These are phyloP conservation scores for Vulpes ferrilata DNA, from an alignment of 2,113 vertebrate species.

Conservation along the genomic window DNA sequence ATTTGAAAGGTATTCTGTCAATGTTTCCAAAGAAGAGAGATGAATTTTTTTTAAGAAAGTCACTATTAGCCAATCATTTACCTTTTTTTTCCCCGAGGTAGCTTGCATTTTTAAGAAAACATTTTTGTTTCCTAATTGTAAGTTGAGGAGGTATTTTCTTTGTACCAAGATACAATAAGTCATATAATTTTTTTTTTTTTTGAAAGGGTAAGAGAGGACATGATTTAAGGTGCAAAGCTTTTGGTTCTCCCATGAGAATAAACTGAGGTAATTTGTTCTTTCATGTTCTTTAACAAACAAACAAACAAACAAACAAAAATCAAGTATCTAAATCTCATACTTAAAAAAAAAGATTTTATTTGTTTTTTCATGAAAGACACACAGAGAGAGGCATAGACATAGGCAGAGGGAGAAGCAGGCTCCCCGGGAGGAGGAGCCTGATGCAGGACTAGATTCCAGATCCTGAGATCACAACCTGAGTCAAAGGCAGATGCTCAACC, in stretches of 20 bases:
- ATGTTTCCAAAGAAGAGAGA: neutral
- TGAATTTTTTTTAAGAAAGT: neutral
- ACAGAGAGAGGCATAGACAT: too few relatives aligned
- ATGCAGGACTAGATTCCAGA: too few relatives aligned
- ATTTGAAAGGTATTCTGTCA: neutral
- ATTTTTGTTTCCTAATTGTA: neutral
- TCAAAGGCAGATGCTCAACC: too few relatives aligned
- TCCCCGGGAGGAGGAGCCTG: too few relatives aligned
- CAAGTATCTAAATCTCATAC: too few relatives aligned
- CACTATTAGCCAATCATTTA: neutral
- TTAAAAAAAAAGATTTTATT: too few relatives aligned
- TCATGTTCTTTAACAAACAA: too few relatives aligned
- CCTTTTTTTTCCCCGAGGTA: neutral
- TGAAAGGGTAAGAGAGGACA: neutral
- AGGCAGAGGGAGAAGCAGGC: too few relatives aligned
- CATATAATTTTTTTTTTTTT: neutral
- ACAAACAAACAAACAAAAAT: too few relatives aligned
- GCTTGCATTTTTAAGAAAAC: neutral
- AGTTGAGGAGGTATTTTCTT: neutral
- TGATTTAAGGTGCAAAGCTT: neutral
- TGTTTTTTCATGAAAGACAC: too few relatives aligned
- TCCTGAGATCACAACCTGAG: too few relatives aligned
- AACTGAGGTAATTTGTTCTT: neutral
- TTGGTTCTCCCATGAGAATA: neutral
- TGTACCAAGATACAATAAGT: neutral